Percentiles rank a stretch among this genome's conserved stretches.
Conservation (phyloP, 2,888 invertebrate genomes). For the Brachyopa scutellaris region DNA sequence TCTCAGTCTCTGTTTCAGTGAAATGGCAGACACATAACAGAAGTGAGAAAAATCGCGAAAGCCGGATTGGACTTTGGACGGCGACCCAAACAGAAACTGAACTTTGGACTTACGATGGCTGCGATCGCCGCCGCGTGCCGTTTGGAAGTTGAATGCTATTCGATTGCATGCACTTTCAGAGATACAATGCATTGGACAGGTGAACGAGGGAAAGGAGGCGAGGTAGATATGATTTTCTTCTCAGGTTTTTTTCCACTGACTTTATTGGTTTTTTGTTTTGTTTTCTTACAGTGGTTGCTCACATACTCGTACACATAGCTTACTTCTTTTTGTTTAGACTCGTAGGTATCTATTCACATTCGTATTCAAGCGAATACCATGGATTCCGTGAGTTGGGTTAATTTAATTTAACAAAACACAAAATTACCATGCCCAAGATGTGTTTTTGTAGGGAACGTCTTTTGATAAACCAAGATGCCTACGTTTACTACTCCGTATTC, state of each 20-base stretch:
- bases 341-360: not conserved
- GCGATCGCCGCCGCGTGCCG: constrained; percentile 26
- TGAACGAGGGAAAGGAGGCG: not conserved
- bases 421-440: not conserved
- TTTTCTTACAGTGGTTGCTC: too few species aligned
- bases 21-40: constrained; percentile 26
- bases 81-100: constrained; percentile 78
- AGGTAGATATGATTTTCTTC: constrained; percentile 11
- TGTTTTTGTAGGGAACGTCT: not conserved
- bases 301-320: too few species aligned
- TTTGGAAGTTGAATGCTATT: constrained; percentile 59
- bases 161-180: constrained; percentile 31
- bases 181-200: not conserved
- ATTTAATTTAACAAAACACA: not conserved
- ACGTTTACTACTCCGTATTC: constrained; percentile 15
- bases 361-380: constrained; percentile 19
- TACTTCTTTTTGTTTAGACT: too few species aligned
- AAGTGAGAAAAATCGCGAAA: constrained; percentile 73
- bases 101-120: constrained; percentile 77
- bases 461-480: not conserved
- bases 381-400: constrained; percentile 13
- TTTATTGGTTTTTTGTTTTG: not conserved
- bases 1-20: too few species aligned
- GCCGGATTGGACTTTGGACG: constrained; percentile 80
- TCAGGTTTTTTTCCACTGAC: not conserved